These are phyloP conservation scores for Drosophila parvula DNA, from an alignment of 1,140 invertebrate genomes.

Conservation along the genomic window DNA sequence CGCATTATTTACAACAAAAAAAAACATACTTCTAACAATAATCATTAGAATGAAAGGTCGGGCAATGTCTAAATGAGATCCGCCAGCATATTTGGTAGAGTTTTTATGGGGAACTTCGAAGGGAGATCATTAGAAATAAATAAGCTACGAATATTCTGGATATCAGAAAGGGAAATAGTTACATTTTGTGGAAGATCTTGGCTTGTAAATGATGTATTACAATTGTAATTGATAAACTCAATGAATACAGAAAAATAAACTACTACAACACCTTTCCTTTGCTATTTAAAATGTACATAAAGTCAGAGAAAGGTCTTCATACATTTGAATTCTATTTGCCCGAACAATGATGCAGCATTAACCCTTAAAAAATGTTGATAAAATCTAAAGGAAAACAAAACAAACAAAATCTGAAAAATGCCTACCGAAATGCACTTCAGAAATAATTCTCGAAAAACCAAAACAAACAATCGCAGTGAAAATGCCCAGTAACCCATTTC, in stretches of 20 bases:
- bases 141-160: neutral
- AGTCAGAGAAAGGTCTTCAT: no score
- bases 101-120: neutral
- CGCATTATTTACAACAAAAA: conserved; percentile 16
- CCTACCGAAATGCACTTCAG: conserved; percentile 36
- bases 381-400: neutral
- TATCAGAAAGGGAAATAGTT: neutral
- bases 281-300: neutral
- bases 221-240: neutral
- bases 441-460: conserved; percentile 12
- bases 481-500: conserved; percentile 73
- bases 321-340: no score
- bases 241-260: neutral
- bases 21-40: conserved; percentile 8
- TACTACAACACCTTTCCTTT: neutral
- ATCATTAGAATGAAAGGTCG: conserved; percentile 28
- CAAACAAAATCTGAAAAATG: neutral
- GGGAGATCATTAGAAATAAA: neutral
- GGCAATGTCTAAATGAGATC: conserved; percentile 23
- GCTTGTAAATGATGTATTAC: neutral
- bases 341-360: neutral
- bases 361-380: neutral
- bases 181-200: neutral
- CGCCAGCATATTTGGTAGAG: conserved; percentile 7
- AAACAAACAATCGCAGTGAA: conserved; percentile 34